Base-by-base conservation (phyloP, 2,797 vertebrate genomes). In the Spheniscus humboldti region DNA sequence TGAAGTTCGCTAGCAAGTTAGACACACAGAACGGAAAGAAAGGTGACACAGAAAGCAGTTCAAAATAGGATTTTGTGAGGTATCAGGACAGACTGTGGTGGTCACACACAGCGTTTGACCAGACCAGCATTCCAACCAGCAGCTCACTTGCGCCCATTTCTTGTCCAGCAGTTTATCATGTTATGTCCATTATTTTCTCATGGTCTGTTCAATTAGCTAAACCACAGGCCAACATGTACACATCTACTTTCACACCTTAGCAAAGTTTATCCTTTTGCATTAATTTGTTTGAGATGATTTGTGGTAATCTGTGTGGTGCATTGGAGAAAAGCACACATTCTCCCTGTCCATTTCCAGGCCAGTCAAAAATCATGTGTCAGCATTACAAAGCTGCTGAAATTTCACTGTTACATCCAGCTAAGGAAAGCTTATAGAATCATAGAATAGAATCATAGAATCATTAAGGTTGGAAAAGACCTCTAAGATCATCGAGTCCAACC, bases 301-400 rank as follows among this genome's bases (percentile, higher is more conserved):
- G 47, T 33, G 7, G 31, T 30, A 64, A 50, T 20, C 59, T 52
- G 10, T 3, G 3, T 47, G 9, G 22, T 47, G 7, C 27, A 25
- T 2, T n/a, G 25, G 27, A 60, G 22, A 45, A 88, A 73, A 77
- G 3, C 31, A 76, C 27, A 3, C 0, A 0, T 27, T 69, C 31
- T 55, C 8, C 48, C 13, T 63, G 19, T 6, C 11, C 33, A 35
- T 35, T 35, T 60, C 23, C 30, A 79, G 11, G 18, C 5, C 17
- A 60, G 33, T 14, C n/a, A 64, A 88, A 88, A 74, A 45, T 20
- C 55, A 30, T 10, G 15, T 37, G 27, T 57, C 48, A 53, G 27
- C 24, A 24, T 53, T 56, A 62, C 10, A 43, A 52, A 76, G 31
- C 17, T 74, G 63, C 31, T 89, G 68, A 83, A 75, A 62, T 75